Evolutionary conservation across 2,797 vertebrate genomes (phyloP).

Genomic region (Hirundo rustica): DNA sequence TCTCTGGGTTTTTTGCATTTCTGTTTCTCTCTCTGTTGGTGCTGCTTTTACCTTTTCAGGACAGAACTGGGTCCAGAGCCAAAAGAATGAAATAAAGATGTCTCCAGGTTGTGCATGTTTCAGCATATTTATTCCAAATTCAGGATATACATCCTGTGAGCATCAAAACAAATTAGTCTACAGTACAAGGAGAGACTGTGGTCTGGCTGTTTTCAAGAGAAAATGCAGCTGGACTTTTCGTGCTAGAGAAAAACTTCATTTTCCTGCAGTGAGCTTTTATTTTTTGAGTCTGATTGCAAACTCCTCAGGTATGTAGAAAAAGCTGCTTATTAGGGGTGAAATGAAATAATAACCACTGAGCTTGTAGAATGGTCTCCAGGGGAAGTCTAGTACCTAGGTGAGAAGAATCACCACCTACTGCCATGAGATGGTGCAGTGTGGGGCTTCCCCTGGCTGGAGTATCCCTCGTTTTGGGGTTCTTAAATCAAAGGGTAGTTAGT

Average conservation of each 20-base stretch:
- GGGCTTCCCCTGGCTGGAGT: not conserved
- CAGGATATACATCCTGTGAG: slow-evolving; percentile 41
- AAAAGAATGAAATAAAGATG: slow-evolving; percentile 18
- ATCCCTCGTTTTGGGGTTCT: not conserved
- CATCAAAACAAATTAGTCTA: slow-evolving; percentile 51
- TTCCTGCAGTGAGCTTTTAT: not conserved
- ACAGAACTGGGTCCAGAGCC: not conserved
- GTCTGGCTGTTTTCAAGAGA: not conserved
- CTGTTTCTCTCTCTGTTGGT: not conserved
- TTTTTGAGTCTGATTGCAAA: not conserved
- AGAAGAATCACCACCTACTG: not conserved
- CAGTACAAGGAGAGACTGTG: not conserved
- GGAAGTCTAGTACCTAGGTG: not conserved
- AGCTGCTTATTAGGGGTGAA: not conserved
- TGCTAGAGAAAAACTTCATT: not conserved
- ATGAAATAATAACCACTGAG: not conserved
- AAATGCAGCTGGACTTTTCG: slow-evolving; percentile 20
- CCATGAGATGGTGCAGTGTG: fast-evolving
- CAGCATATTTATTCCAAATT: slow-evolving; percentile 23
- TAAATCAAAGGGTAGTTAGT: not conserved
- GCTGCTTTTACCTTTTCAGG: slow-evolving; percentile 13
- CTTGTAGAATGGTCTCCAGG: not conserved
- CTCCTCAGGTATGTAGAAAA: not conserved
- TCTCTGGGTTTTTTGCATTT: not conserved
- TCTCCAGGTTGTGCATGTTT: not conserved